Evolutionary conservation across 2,797 vertebrate species (phyloP).

Genomic region (Pseudocheirus occidentalis): DNA sequence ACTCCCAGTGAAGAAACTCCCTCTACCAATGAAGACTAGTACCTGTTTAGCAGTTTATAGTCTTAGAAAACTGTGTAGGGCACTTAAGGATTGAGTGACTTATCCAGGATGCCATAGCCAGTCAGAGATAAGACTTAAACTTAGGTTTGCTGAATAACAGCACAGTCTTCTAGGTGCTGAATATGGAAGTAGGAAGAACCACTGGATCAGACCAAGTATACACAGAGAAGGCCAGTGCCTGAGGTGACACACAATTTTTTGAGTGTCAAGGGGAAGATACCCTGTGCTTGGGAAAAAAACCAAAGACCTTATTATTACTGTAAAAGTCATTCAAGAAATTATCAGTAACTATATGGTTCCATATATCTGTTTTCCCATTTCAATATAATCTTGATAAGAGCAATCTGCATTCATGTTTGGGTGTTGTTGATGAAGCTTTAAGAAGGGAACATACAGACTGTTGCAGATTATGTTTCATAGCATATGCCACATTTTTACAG

Average conservation of each 20-base stretch:
- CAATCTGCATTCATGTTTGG: not conserved
- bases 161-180: not conserved
- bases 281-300: not conserved
- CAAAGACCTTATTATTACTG: not conserved
- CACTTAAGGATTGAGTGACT: constrained; percentile 11
- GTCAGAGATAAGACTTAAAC: not conserved
- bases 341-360: not conserved
- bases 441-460: not conserved
- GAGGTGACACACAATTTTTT: not conserved
- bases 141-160: not conserved
- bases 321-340: not conserved
- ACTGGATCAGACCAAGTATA: not conserved
- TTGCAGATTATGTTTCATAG: not conserved
- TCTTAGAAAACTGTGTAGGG: not conserved
- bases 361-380: not conserved
- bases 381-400: not conserved
- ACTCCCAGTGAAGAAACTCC: not conserved
- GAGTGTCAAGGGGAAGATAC: not conserved
- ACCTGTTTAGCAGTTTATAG: not conserved
- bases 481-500: not conserved
- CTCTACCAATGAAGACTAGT: not conserved
- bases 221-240: not conserved
- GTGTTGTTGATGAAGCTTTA: not conserved
- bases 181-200: not conserved
- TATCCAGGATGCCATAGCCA: not conserved